Conservation (phyloP, 2,888 invertebrate genomes). For the Hypercompe scribonia region DNA sequence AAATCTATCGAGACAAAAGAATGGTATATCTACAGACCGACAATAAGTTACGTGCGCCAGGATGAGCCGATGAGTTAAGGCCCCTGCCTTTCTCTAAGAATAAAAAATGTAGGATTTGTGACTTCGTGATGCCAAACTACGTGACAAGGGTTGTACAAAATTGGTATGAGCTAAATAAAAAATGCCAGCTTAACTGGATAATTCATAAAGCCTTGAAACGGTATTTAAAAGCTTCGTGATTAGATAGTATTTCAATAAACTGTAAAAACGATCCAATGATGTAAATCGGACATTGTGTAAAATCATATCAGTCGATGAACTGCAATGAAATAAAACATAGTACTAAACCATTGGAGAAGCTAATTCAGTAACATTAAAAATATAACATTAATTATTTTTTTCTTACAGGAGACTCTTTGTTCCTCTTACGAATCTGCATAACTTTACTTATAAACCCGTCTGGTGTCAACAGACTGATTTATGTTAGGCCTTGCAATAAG, state of each 20-base stretch:
- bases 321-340: not conserved
- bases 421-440: too few relatives aligned
- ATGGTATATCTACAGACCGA: slow-evolving; percentile 36
- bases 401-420: too few relatives aligned
- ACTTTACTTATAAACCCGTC: not conserved
- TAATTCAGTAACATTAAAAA: not conserved
- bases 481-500: too few relatives aligned
- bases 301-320: not conserved
- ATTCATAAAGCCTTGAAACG: not conserved
- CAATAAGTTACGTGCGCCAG: slow-evolving; percentile 44
- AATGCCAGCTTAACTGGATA: not conserved
- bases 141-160: slow-evolving; percentile 18
- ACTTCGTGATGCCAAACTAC: slow-evolving; percentile 32
- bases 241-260: not conserved
- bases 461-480: not conserved
- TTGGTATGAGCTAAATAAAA: not conserved
- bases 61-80: slow-evolving; percentile 46
- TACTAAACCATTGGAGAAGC: not conserved
- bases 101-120: slow-evolving; percentile 45
- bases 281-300: not conserved
- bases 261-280: not conserved
- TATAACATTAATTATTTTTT: not conserved
- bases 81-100: slow-evolving; percentile 35
- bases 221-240: not conserved
- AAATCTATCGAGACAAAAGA: slow-evolving; percentile 49